These are phyloP conservation scores for Drosophila athabasca DNA, from an alignment of 1,140 invertebrate genomes.

Conservation along the genomic window DNA sequence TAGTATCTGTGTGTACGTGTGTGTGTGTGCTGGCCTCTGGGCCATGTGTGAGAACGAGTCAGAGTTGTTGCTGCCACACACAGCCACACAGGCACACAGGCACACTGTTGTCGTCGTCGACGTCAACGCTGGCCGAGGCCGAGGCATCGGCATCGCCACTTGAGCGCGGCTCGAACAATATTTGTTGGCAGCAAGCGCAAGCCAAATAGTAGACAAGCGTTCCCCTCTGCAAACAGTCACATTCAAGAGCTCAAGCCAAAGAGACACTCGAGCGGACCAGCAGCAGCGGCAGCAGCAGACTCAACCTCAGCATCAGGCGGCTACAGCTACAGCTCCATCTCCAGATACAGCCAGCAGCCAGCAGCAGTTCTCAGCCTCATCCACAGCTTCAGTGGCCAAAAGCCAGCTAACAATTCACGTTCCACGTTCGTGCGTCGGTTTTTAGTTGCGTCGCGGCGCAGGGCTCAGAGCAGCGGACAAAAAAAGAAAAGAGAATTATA, in stretches of 20 bases:
- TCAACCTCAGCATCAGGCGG: slow-evolving; percentile 9
- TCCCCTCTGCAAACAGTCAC: slow-evolving; percentile 84
- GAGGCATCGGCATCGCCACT: slow-evolving; percentile 58
- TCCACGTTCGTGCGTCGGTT: slow-evolving; percentile 77
- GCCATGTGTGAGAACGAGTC: slow-evolving; percentile 56
- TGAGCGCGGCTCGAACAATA: slow-evolving; percentile 83
- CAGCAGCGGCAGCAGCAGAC: slow-evolving; percentile 49
- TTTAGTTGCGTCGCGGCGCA: slow-evolving; percentile 65
- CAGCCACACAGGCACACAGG: slow-evolving; percentile 12
- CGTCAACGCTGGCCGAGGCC: slow-evolving; percentile 7
- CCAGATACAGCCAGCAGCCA: slow-evolving; percentile 10
- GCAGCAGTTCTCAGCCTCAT: slow-evolving; percentile 32
- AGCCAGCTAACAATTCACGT: slow-evolving; percentile 74
- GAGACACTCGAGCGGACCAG: slow-evolving; percentile 83
- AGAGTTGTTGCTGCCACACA: slow-evolving; percentile 29
- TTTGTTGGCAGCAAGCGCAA: slow-evolving; percentile 84
- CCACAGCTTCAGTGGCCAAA: slow-evolving; percentile 71
- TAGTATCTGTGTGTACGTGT: slow-evolving; percentile 7
- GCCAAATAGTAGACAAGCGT: slow-evolving; percentile 84
- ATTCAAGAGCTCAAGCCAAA: slow-evolving; percentile 84
- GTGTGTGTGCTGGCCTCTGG: slow-evolving; percentile 26
- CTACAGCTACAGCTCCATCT: slow-evolving; percentile 17
- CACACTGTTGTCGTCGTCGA: slow-evolving; percentile 19
- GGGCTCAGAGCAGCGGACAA: slow-evolving; percentile 35
- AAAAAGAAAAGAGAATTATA: slow-evolving; percentile 19